Evolutionary conservation across 1,140 invertebrate genomes (phyloP), one percentile per base, ranked within the genome.

Genomic region (Dolichoris vasculosae): DNA sequence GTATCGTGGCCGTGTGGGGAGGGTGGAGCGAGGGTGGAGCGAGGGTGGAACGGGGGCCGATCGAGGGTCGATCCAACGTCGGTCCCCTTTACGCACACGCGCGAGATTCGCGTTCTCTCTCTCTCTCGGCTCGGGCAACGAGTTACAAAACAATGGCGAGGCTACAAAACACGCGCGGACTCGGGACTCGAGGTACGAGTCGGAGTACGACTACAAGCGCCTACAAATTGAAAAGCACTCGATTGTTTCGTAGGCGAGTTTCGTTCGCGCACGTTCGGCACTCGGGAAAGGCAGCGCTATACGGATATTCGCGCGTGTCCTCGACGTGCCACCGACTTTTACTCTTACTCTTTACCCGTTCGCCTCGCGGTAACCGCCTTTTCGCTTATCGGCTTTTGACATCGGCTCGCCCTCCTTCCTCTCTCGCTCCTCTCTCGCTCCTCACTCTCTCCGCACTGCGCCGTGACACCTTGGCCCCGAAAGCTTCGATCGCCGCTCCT

Each of bases 261-360:
- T 20, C 15, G 35, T 23, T 32, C 55, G 35, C 17, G 15, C 23
- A 30, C n/a, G 15, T 30, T 48, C 43, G 40, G 46, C 40, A n/a
- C 2, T 76, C 40, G 32, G 23, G 40, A 87, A 88, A 86, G 83
- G 85, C 79, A 87, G 80, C 69, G 59, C 71, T n/a, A 32, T 43
- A 32, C 6, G 79, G 38, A 77, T 73, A 76, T 82, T 76, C 83
- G 82, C 79, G 64, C 80, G 78, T 86, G 88, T 87, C 85, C 86
- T 88, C 84, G 87, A 77, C 87, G 84, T 86, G 86, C 86, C 71
- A 86, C 48, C 32, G 79, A 88, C 83, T 89, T 89, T 88, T 86
- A 86, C 84, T 48, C 85, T 51, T 59, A 38, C n/a, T 30, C 30
- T n/a, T 38, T 9, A 35, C 1, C 15, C 30, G 76, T 59, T 78